These are phyloP conservation scores for Lithophane leautieri DNA, from an alignment of 2,888 invertebrate species.

Conservation along the genomic window DNA sequence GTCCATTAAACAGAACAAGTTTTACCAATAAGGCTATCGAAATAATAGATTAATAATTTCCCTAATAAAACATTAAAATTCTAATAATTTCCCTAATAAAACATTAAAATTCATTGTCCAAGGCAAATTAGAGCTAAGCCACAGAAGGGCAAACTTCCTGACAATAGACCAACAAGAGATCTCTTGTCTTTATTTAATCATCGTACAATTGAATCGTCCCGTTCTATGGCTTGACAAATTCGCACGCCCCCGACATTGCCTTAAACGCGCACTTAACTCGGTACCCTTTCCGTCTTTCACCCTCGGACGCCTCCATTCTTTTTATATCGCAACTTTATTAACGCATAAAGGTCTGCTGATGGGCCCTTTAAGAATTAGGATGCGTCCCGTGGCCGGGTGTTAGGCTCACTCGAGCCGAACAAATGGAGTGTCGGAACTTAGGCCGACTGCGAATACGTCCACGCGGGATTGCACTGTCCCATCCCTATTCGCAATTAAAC, in stretches of 20 bases:
- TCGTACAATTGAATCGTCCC: conserved; percentile 86
- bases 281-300: conserved; percentile 88
- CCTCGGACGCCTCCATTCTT: conserved; percentile 90
- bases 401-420: conserved; percentile 85
- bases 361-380: conserved; percentile 90
- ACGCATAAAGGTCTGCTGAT: conserved; percentile 90
- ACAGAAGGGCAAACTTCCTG: conserved; percentile 71
- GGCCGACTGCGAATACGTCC: conserved; percentile 72
- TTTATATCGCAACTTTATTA: conserved; percentile 91
- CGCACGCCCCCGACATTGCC: conserved; percentile 89
- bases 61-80: too few species aligned
- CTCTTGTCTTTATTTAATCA: conserved; percentile 88
- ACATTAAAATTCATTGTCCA: conserved; percentile 47
- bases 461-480: conserved; percentile 72
- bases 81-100: conserved; percentile 54
- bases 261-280: conserved; percentile 89
- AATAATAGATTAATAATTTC: too few species aligned
- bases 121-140: conserved; percentile 44
- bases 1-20: conserved; percentile 41
- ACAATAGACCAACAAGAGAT: conserved; percentile 72
- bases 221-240: conserved; percentile 88
- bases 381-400: conserved; percentile 85
- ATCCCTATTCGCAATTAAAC: conserved; percentile 85
- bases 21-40: conserved; percentile 30
- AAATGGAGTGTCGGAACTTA: conserved; percentile 87